phyloP scores from a whole-genome alignment of 64 coral and sea anemone species.

The Dendronephthya gigantea region DNA sequence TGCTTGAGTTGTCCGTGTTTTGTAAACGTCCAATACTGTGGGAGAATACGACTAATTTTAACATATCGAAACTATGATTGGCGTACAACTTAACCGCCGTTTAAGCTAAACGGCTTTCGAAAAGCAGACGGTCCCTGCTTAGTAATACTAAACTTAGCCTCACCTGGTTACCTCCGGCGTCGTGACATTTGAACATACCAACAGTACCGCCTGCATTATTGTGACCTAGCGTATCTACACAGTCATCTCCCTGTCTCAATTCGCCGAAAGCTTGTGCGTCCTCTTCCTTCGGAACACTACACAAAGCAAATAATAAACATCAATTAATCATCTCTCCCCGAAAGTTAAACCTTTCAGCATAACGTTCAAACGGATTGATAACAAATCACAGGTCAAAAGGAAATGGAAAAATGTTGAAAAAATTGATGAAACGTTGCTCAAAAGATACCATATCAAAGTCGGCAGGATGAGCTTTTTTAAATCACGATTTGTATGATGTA shows the following conservation, averaged over 20 bases:
- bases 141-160: background rate
- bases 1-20: conserved; percentile 72
- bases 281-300: conserved; percentile 79
- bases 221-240: conserved; percentile 80
- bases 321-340: no score
- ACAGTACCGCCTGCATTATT: conserved; percentile 36
- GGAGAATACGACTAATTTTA: background rate
- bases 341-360: no score
- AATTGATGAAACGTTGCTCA: no score
- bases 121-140: no score
- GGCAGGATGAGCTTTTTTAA: no score
- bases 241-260: conserved; percentile 69
- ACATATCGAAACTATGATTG: background rate
- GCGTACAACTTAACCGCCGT: no score
- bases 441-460: no score
- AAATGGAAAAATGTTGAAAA: no score
- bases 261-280: conserved; percentile 78
- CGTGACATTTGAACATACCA: conserved; percentile 81
- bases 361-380: no score
- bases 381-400: no score
- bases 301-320: background rate
- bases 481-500: background rate
- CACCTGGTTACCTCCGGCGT: conserved; percentile 93
- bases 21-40: conserved; percentile 58
- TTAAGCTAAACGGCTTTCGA: no score